Conservation (phyloP, 2,888 invertebrate genomes). For the Caenorhabditis sp. region DNA sequence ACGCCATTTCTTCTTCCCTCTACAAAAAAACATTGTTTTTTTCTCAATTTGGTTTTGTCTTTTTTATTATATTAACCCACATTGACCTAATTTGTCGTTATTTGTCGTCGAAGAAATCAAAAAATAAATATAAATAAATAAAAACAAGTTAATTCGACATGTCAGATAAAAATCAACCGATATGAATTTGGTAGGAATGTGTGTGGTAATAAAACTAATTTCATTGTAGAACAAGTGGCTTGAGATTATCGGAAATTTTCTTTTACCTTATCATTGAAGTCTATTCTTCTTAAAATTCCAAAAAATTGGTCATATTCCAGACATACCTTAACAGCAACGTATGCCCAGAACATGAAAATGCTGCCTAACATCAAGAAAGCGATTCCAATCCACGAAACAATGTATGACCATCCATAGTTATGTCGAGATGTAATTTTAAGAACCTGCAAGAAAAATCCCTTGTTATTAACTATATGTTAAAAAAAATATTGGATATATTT, state of each 20-base stretch:
- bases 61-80: background rate
- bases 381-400: conserved; percentile 95
- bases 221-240: background rate
- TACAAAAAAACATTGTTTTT: conserved; percentile 19
- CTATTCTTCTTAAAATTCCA: too few relatives aligned
- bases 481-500: background rate
- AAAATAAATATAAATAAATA: background rate
- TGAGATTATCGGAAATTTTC: too few relatives aligned
- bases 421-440: conserved; percentile 60
- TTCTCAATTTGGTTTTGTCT: background rate
- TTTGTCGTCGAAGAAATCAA: background rate
- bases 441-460: conserved; percentile 48
- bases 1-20: conserved; percentile 61
- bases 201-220: background rate
- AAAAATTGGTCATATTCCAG: background rate
- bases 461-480: background rate
- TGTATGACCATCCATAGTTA: conserved; percentile 92
- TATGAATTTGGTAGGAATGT: background rate
- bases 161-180: background rate
- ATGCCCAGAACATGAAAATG: conserved; percentile 60
- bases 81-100: background rate
- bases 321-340: conserved; percentile 63
- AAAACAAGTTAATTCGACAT: conserved; percentile 1
- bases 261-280: too few relatives aligned
- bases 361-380: conserved; percentile 82